Percentiles rank a stretch among this genome's conserved stretches.
phyloP scores from a whole-genome alignment of 2,888 invertebrate species.

The Leptopilina syphax region DNA sequence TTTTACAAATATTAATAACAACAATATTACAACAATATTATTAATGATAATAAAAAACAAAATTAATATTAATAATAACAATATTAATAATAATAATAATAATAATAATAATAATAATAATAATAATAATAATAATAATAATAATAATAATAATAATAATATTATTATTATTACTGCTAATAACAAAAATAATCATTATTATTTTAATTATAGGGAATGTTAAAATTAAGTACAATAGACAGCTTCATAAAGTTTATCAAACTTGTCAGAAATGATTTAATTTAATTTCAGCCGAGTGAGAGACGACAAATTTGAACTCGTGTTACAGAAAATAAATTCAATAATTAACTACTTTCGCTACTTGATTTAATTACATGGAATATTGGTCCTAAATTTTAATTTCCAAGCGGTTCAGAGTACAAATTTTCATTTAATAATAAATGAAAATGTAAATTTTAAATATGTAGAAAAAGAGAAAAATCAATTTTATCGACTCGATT shows the following conservation, averaged over 20 bases:
- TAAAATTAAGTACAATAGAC: no score
- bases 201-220: neutral
- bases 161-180: no score
- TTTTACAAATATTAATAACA: no score
- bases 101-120: no score
- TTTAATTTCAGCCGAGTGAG: neutral
- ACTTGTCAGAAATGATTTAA: neutral
- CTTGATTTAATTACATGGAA: neutral
- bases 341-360: neutral
- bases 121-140: no score
- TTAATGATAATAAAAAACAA: no score
- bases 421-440: neutral
- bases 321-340: constrained; percentile 1
- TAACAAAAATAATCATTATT: neutral
- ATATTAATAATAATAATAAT: no score
- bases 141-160: no score
- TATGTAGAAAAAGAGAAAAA: neutral
- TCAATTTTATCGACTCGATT: neutral
- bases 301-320: neutral
- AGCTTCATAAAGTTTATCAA: neutral
- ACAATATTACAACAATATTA: no score
- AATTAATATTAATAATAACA: no score
- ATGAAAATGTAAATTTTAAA: neutral
- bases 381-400: neutral
- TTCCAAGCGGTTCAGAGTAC: neutral